phyloP scores from a whole-genome alignment of 2,797 vertebrate species.

The Falco naumanni region DNA sequence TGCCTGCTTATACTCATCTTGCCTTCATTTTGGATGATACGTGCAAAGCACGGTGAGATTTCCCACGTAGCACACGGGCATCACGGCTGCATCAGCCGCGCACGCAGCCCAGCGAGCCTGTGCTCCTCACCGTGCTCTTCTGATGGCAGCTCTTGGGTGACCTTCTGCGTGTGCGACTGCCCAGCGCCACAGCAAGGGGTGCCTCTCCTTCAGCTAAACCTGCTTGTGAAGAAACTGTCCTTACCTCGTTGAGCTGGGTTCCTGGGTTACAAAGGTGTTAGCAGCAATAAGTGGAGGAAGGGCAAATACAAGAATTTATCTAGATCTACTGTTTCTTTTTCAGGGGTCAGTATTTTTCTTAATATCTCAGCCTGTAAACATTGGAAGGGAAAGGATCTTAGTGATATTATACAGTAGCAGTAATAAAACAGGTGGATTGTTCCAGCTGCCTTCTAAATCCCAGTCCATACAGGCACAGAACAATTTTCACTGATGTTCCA shows the following conservation, averaged over 20 bases:
- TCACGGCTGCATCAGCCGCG: rapidly evolving
- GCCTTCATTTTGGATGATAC: background rate
- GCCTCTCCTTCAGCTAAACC: background rate
- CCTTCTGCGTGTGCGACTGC: background rate
- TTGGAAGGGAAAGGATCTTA: background rate
- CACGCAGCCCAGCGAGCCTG: no score
- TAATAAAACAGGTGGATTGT: background rate
- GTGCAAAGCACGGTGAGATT: background rate
- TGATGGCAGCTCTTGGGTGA: background rate
- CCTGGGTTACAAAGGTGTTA: background rate
- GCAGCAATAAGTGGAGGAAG: background rate
- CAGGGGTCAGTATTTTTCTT: background rate
- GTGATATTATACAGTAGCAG: background rate
- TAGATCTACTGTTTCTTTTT: background rate
- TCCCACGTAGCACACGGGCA: rapidly evolving
- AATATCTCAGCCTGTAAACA: background rate
- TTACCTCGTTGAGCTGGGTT: rapidly evolving
- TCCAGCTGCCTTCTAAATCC: background rate
- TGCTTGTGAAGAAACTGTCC: background rate
- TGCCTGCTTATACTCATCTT: background rate
- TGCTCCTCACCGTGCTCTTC: background rate
- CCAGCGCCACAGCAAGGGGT: background rate
- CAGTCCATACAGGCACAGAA: background rate
- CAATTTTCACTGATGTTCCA: background rate
- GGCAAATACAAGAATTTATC: background rate